phyloP scores from a whole-genome alignment of 1,140 invertebrate genomes.

The Drosophila elegans region DNA sequence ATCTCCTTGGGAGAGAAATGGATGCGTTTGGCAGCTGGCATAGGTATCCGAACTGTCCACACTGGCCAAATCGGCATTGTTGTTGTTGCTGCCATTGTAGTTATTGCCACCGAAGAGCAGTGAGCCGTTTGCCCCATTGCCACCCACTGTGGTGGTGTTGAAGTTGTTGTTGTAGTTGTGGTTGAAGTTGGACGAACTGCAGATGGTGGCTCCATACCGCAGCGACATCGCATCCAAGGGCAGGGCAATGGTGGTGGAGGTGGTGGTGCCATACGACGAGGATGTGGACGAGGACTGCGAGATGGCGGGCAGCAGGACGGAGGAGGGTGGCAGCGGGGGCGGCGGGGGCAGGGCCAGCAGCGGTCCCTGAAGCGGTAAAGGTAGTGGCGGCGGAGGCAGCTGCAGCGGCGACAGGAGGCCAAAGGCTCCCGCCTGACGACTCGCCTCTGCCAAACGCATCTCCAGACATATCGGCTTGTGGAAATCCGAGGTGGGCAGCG shows the following conservation, averaged over 20 bases:
- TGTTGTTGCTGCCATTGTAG: conserved; percentile 85
- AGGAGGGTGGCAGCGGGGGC: conserved; percentile 15
- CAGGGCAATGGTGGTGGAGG: conserved; percentile 78
- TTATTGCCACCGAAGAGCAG: conserved; percentile 73
- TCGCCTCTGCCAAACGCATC: conserved; percentile 85
- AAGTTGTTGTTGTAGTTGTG: conserved; percentile 86
- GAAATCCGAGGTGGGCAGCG: conserved; percentile 92
- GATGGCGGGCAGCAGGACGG: conserved; percentile 53
- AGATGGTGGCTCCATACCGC: conserved; percentile 58
- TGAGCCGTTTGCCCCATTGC: conserved; percentile 41
- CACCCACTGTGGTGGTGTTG: conserved; percentile 74
- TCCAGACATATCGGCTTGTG: conserved; percentile 91
- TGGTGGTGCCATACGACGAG: conserved; percentile 81
- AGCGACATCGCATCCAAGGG: conserved; percentile 69
- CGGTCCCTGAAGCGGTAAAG: conserved; percentile 17
- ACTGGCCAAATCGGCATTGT: conserved; percentile 89
- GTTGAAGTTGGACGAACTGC: conserved; percentile 73
- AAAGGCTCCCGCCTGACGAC: conserved; percentile 69
- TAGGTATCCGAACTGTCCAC: conserved; percentile 96
- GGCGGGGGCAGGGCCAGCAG: conserved; percentile 36
- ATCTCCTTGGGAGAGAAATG: conserved; percentile 94
- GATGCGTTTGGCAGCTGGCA: conserved; percentile 97
- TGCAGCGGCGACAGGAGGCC: conserved; percentile 45
- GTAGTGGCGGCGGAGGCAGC: conserved; percentile 20
- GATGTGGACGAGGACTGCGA: conserved; percentile 80